Conservation (phyloP, 2,113 vertebrate species). For the Oncorhynchus mykiss region DNA sequence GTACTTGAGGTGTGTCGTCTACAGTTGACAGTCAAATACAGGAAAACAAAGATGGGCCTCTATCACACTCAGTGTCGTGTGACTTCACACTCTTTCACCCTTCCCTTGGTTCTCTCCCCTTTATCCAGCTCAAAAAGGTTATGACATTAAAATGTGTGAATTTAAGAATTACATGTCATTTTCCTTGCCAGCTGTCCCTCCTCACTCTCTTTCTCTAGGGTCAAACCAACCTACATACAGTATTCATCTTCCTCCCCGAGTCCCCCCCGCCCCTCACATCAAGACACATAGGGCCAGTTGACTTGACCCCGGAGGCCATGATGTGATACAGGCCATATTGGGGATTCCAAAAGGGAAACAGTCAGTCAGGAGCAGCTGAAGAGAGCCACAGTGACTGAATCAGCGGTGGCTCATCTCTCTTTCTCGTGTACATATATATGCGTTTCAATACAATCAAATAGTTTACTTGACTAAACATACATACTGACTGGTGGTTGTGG, state of each 20-base stretch:
- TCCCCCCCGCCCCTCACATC: neutral
- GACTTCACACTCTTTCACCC: no score
- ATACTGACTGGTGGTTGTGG: slow-evolving; percentile 10
- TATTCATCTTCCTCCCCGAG: no score
- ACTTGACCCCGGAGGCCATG: neutral
- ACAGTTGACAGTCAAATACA: no score
- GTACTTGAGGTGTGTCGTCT: neutral
- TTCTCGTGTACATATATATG: slow-evolving; percentile 29
- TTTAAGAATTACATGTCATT: no score
- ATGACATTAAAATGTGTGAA: no score
- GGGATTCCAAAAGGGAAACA: slow-evolving; percentile 4
- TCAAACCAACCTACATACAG: no score
- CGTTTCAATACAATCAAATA: slow-evolving; percentile 40
- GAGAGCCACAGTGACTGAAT: neutral
- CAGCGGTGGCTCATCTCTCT: neutral
- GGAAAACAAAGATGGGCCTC: no score
- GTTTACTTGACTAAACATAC: slow-evolving; percentile 13
- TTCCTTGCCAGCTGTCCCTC: no score
- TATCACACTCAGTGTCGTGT: no score
- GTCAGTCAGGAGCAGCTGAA: neutral
- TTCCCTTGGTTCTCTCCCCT: no score
- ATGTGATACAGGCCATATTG: neutral
- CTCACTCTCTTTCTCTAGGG: no score
- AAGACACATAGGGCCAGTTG: neutral
- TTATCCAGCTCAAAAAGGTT: no score